phyloP scores from a whole-genome alignment of 2,888 invertebrate species.

The Pterostichus madidus region DNA sequence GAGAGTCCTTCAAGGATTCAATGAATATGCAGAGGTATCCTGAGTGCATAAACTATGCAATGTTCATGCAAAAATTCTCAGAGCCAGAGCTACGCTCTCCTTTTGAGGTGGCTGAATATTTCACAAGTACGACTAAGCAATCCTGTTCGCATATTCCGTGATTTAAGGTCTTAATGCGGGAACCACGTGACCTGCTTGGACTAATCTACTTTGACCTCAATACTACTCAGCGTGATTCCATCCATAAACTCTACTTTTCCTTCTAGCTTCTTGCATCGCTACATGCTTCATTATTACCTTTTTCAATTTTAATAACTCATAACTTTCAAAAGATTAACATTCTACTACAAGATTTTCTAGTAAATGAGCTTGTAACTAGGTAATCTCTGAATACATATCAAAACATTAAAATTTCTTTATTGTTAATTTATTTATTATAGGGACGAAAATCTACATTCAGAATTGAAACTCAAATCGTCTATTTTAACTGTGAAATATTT shows the following conservation, averaged over 20 bases:
- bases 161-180: constrained; percentile 25
- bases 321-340: no score
- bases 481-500: no score
- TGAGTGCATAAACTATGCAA: constrained; percentile 63
- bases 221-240: neutral
- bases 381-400: no score
- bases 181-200: neutral
- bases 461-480: no score
- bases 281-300: no score
- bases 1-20: constrained; percentile 31
- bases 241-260: no score
- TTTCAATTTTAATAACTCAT: no score
- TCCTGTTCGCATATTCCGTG: constrained; percentile 4
- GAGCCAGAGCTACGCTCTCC: neutral
- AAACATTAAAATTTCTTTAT: no score
- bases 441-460: no score
- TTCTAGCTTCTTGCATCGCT: no score
- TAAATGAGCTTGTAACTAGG: no score
- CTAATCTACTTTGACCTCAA: constrained; percentile 24
- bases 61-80: constrained; percentile 58
- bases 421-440: no score
- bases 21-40: constrained; percentile 59
- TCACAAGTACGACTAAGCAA: constrained; percentile 42
- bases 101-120: constrained; percentile 57
- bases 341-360: neutral